Base-by-base conservation (phyloP, 2,888 invertebrate species). In the Cotesia congregata region DNA sequence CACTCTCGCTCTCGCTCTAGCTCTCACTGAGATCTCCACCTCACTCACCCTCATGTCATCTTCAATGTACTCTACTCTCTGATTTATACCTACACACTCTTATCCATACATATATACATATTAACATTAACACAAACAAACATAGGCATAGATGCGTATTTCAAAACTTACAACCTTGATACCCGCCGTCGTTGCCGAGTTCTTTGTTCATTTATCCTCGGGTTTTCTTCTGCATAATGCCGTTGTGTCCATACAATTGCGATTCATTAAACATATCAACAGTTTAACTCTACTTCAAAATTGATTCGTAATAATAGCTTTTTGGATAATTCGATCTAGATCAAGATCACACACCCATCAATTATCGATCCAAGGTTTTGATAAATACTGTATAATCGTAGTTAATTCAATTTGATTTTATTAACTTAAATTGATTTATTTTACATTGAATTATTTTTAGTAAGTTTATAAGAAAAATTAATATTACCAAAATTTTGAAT, bases 121-220 rank as follows among this genome's bases (percentile, higher is more conserved):
- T 12, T 39, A 30, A 30, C 30, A 30, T 30, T 30, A 30, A 30
- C 30, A 30, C 30, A 30, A 30, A 30, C 30, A 30, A 30, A 30
- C 3, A 30, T 30, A 30, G 30, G 30, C 30, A 50, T 50, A 50
- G 7, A 12, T 60, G 61, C 39, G 72, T 15, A 62, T 61, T 62
- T 38, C 70, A 59, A 70, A 15, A 20, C 70, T 50, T 50, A 41
- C 30, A 59, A 70, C 70, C 70, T 70, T 70, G 70, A 70, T 70
- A 12, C 15, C 17, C 50, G 7, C 12, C 50, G 12, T 50, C 50
- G 50, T 39, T 15, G 38, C 7, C 6, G 9, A 15, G 68, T 41
- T 68, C 70, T 70, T 70, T 70, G 70, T 70, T 41, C 17, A 30
- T 20, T 7, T 65, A 50, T 50, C 50, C 50, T 50, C 50, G 50